Base-by-base conservation (phyloP, 1,140 invertebrate genomes). In the Drosophila orosa region DNA sequence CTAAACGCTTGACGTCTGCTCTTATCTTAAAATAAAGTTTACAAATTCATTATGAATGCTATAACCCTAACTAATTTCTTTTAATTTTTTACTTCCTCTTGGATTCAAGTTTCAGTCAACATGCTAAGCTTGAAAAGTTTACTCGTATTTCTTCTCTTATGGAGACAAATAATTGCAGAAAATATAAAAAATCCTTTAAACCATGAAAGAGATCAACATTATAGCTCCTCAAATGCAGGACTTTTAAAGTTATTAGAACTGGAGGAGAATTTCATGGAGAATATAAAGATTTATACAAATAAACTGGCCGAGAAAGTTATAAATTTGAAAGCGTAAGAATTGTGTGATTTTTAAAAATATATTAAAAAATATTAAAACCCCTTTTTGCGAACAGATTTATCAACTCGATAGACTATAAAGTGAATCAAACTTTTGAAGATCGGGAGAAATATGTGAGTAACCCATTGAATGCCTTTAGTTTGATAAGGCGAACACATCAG, bases 361-460 rank as follows among this genome's bases (percentile, higher is more conserved):
- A n/a, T 8, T 1, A 3, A 13, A 3, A 13, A 17, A 6, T 10
- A 7, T 5, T 29, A 15, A 22, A n/a, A 0, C 3, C 1, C 0
- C 10, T 6, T 6, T 6, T 6, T 7, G 10, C 8, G 2, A 4
- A 25, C 33, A 71, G 68, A 17, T 71, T 33, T 10, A 58, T 71
- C 0, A 17, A 47, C n/a, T 71, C 68, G 0, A 15, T 33, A n/a
- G 50, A 71, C 22, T 71, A 13, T 45, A 35, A 5, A 13, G 13
- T 25, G 8, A 22, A 47, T 1, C 6, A 47, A 48, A 55, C n/a
- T 4, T 9, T 12, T 1, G 15, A 44, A 25, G 29, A 37, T 5
- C 63, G 71, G 0, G 78, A 81, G 29, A 66, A 74, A 24, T 81
- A 63, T 50, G 57, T 85, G 0, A 50, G 54, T 10, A 85, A 81